Percentiles rank a stretch among this genome's conserved stretches.
Evolutionary conservation across 2,888 invertebrate genomes (phyloP).

Genomic region (Ectemnius cavifrons): DNA sequence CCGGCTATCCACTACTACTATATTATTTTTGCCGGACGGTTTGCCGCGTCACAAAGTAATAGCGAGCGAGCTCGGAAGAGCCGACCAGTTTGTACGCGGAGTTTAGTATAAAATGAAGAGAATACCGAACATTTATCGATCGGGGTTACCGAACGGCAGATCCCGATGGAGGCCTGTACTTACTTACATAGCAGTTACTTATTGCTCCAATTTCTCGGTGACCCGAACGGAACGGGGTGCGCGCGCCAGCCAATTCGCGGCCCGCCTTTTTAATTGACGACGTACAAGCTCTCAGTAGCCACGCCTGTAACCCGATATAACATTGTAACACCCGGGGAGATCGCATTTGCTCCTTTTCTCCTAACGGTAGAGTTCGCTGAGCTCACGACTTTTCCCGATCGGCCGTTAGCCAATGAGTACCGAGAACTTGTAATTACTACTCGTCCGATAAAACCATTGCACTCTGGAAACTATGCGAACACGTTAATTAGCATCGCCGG

Average conservation of each 20-base stretch:
- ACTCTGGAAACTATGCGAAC: slow-evolving; percentile 16
- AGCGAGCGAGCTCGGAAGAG: slow-evolving; percentile 20
- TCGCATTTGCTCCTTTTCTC: too few species aligned
- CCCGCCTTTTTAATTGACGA: too few species aligned
- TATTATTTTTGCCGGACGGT: slow-evolving; percentile 27
- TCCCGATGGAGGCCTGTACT: not conserved
- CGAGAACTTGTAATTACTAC: slow-evolving; percentile 28
- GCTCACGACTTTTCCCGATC: too few species aligned
- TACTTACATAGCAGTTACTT: not conserved
- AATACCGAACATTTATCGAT: slow-evolving; percentile 49
- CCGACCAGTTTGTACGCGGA: slow-evolving; percentile 31
- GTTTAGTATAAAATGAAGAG: slow-evolving; percentile 31
- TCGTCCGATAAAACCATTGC: slow-evolving; percentile 15
- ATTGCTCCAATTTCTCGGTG: too few species aligned
- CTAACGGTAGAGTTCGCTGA: too few species aligned
- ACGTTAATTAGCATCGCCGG: slow-evolving; percentile 26
- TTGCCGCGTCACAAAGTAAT: slow-evolving; percentile 35
- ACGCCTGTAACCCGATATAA: too few species aligned
- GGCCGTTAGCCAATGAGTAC: slow-evolving; percentile 12
- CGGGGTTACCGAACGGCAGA: slow-evolving; percentile 42
- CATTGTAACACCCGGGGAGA: too few species aligned
- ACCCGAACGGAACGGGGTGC: too few species aligned
- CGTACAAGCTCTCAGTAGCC: too few species aligned
- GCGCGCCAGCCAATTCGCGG: too few species aligned
- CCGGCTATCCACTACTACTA: too few species aligned